These are phyloP conservation scores for Hedya salicella DNA, from an alignment of 2,888 invertebrate genomes.

Conservation along the genomic window DNA sequence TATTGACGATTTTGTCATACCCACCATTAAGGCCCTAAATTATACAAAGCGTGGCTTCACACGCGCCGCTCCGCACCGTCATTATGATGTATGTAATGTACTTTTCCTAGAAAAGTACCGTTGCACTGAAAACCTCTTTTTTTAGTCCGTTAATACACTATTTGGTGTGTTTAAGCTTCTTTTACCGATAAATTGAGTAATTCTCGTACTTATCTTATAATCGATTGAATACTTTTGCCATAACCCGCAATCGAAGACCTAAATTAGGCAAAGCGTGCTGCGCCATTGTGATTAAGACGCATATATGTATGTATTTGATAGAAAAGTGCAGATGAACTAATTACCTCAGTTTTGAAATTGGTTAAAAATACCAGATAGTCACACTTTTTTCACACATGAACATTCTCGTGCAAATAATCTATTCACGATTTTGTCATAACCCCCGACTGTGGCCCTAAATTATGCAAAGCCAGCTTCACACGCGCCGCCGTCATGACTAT, in stretches of 20 bases:
- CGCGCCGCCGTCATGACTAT: slow-evolving; percentile 9
- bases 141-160: too few relatives aligned
- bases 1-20: slow-evolving; percentile 17
- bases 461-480: slow-evolving; percentile 34
- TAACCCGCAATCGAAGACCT: too few relatives aligned
- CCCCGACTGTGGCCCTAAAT: slow-evolving; percentile 11
- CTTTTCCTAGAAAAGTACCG: slow-evolving; percentile 28
- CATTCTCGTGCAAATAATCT: not conserved
- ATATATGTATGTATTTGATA: too few relatives aligned
- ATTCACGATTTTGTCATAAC: slow-evolving; percentile 15
- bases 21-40: slow-evolving; percentile 10
- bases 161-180: too few relatives aligned
- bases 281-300: too few relatives aligned
- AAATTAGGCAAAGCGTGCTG: too few relatives aligned
- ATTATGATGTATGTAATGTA: slow-evolving; percentile 24
- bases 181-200: too few relatives aligned
- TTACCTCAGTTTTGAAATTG: not conserved
- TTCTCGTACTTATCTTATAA: too few relatives aligned
- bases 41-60: slow-evolving; percentile 33
- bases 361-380: not conserved
- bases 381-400: not conserved
- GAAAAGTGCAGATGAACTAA: too few relatives aligned
- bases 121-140: too few relatives aligned
- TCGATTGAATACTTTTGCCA: too few relatives aligned
- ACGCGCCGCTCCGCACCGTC: slow-evolving; percentile 11